phyloP scores from a whole-genome alignment of 2,113 vertebrate species.

The Cnemophilus loriae region DNA sequence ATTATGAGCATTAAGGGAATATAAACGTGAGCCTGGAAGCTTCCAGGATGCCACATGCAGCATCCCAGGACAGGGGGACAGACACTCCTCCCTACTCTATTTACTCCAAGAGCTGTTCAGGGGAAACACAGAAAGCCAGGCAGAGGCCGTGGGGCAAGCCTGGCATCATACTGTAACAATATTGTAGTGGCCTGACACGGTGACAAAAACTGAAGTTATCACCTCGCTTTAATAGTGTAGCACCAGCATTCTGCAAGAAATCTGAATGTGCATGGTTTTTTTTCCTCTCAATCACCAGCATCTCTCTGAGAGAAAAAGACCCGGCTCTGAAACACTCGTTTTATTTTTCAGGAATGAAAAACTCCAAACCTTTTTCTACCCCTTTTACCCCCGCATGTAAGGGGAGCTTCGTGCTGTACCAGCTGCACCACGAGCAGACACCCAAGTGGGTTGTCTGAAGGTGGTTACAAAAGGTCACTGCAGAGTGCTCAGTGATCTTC shows the following conservation, averaged over 20 bases:
- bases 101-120: not conserved
- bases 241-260: not conserved
- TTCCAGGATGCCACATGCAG: not conserved
- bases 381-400: not conserved
- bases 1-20: not conserved
- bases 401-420: not conserved
- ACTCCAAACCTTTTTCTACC: not conserved
- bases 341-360: not conserved
- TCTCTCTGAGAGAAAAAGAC: not conserved
- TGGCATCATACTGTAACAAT: not conserved
- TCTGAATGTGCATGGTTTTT: not conserved
- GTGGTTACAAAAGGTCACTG: not conserved
- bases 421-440: not conserved
- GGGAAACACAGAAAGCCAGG: not conserved
- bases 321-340: accelerated
- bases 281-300: not conserved
- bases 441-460: not conserved
- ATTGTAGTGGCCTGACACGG: accelerated
- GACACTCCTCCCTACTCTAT: not conserved
- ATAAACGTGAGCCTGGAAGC: not conserved
- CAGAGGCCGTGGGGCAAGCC: accelerated
- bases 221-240: accelerated
- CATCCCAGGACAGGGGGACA: too few species aligned
- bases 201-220: not conserved
- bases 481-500: not conserved